Evolutionary conservation across 2,888 invertebrate genomes (phyloP).

Genomic region (Drosophila cyrtoloma): DNA sequence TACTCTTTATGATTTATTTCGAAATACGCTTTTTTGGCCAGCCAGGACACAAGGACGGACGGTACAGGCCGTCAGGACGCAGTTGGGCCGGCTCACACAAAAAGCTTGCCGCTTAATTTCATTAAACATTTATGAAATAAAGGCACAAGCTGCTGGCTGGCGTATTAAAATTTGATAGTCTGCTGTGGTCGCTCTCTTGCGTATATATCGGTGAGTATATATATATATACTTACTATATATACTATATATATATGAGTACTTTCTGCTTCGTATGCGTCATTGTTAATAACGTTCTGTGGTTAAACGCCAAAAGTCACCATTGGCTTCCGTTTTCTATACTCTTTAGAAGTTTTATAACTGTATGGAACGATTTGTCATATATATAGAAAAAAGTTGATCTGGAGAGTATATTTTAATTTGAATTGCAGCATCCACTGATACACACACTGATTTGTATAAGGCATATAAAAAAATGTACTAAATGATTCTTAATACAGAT

Average conservation of each 20-base stretch:
- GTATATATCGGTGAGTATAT: slow-evolving; percentile 6
- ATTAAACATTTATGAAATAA: slow-evolving; percentile 81
- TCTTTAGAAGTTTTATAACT: neutral
- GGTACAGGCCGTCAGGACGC: neutral
- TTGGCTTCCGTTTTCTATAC: slow-evolving; percentile 29
- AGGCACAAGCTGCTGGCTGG: slow-evolving; percentile 77
- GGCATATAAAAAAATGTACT: neutral
- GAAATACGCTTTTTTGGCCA: slow-evolving; percentile 54
- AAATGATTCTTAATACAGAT: neutral
- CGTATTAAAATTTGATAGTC: slow-evolving; percentile 80
- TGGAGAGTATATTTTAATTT: neutral
- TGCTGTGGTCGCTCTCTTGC: slow-evolving; percentile 55
- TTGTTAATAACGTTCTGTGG: slow-evolving; percentile 74
- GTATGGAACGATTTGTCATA: neutral
- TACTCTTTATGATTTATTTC: slow-evolving; percentile 75
- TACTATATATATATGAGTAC: neutral
- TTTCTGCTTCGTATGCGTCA: slow-evolving; percentile 60
- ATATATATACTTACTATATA: slow-evolving; percentile 5
- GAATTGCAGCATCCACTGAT: neutral
- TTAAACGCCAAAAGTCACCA: slow-evolving; percentile 74
- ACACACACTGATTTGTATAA: neutral
- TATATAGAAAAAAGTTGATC: neutral
- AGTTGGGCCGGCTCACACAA: slow-evolving; percentile 62
- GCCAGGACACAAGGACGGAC: slow-evolving; percentile 21
- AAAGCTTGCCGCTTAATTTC: slow-evolving; percentile 81